Evolutionary conservation across 2,888 invertebrate species (phyloP), one percentile per base, ranked within the genome.

Genomic region (Ligdia adustata): DNA sequence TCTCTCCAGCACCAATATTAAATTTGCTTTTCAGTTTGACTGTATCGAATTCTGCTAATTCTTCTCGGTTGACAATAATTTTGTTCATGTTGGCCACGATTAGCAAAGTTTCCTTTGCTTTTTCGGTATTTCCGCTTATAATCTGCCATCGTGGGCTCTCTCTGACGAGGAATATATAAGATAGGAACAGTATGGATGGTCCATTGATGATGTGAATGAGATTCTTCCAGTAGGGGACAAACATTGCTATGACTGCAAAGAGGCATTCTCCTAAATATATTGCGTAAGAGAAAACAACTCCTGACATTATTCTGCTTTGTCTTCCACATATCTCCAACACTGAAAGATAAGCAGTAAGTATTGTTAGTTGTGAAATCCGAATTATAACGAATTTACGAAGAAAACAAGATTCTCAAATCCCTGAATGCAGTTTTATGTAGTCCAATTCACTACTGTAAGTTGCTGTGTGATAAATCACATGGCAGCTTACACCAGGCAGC

Each of bases 81-180:
- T 79, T 80, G 44, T 88, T 88, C 4, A 55, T 63, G 60, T 69
- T 62, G 0, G 82, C 75, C 3, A 83, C 74, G 1, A 57, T 28
- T 33, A 69, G 58, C 13, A 88, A 38, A 1, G 71, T 69, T 29
- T 63, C 52, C 37, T 81, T 83, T 0, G 79, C 86, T 43, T 72
- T 55, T n/a, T 75, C 68, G 0, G 67, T 60, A 64, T 74, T 83
- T 0, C 81, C 79, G 13, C 70, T 81, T 1, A 87, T 55, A 1
- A 89, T 72, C 41, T 75, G 78, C 88, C 89, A 89, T 50, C 88
- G 59, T 0, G 82, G 80, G 33, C 87, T 88, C 45, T 89, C 88
- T 27, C 66, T 64, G 4, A 84, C 24, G 1, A 84, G 12, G 39
- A 66, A 76, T 27, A 73, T 63, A 44, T 75, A 73, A 6, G 58